Evolutionary conservation across 1,140 invertebrate genomes (phyloP).

Genomic region (Achroia grisella): DNA sequence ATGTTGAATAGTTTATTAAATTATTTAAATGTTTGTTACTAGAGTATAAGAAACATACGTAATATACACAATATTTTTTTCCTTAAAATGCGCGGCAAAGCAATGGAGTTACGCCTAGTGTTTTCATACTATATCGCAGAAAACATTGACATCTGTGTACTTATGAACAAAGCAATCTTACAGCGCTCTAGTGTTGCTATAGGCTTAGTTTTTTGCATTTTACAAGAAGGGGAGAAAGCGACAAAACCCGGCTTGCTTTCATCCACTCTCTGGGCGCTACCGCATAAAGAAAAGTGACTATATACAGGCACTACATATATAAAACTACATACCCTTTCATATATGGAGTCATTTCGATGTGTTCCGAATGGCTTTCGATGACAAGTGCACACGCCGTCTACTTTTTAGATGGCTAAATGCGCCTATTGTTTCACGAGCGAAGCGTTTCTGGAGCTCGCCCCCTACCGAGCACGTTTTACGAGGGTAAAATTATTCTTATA

Average conservation of each 20-base stretch:
- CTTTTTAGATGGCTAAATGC: slow-evolving; percentile 64
- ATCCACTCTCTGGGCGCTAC: slow-evolving; percentile 56
- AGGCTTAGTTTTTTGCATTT: slow-evolving; percentile 60
- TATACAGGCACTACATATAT: slow-evolving; percentile 33
- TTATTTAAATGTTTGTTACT: no score
- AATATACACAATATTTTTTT: no score
- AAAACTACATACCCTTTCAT: slow-evolving; percentile 39
- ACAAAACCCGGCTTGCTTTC: slow-evolving; percentile 50
- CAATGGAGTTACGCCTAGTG: no score
- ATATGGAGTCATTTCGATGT: slow-evolving; percentile 53
- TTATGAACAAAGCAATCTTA: slow-evolving; percentile 57
- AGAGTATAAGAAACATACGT: no score
- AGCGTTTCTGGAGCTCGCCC: slow-evolving; percentile 34
- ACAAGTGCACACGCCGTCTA: slow-evolving; percentile 59
- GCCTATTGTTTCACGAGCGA: slow-evolving; percentile 54
- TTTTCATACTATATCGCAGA: no score
- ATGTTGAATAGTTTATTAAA: no score
- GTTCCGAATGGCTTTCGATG: slow-evolving; percentile 69
- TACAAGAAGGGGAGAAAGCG: slow-evolving; percentile 53
- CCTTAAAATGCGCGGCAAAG: no score
- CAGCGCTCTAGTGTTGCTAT: slow-evolving; percentile 47
- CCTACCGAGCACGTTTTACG: slow-evolving; percentile 19
- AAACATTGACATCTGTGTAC: slow-evolving; percentile 24
- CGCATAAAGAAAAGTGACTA: slow-evolving; percentile 52
- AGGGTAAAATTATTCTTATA: slow-evolving; percentile 9